phyloP scores from a whole-genome alignment of 2,113 vertebrate genomes.

The Lamprotornis superbus region DNA sequence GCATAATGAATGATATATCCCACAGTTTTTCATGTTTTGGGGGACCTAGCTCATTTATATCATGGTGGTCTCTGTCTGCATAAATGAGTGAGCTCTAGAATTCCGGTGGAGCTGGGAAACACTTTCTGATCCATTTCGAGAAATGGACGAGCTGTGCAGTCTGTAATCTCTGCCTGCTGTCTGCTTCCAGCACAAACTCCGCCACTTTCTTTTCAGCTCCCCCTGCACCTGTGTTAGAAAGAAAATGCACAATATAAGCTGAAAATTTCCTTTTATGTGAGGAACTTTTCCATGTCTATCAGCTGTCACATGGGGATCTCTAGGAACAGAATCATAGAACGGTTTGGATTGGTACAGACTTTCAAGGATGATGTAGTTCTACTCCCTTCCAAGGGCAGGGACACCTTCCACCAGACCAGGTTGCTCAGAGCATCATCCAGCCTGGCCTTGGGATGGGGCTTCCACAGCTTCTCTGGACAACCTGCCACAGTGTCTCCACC shows the following conservation, averaged over 20 bases:
- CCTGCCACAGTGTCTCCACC: background rate
- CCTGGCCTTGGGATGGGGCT: background rate
- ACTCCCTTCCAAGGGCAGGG: accelerated
- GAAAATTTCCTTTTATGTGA: background rate
- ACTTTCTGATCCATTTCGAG: constrained; percentile 78
- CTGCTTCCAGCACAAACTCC: constrained; percentile 73
- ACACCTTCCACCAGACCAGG: background rate
- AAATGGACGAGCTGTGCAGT: constrained; percentile 73
- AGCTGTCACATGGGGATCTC: background rate
- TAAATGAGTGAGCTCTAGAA: constrained; percentile 83
- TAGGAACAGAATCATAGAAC: background rate
- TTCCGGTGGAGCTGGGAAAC: constrained; percentile 71
- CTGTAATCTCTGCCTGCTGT: constrained; percentile 74
- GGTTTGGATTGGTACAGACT: background rate
- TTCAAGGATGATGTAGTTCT: background rate
- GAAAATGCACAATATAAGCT: background rate
- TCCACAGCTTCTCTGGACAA: background rate
- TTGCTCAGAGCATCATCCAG: background rate
- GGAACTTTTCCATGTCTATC: background rate
- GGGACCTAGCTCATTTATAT: constrained; percentile 69
- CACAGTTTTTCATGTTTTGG: background rate
- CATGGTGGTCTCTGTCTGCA: constrained; percentile 88
- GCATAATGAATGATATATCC: background rate
- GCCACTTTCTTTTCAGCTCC: constrained; percentile 88
- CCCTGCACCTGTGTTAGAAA: constrained; percentile 81